Conservation (phyloP, 2,113 vertebrate species). For the Nannospalax galili region DNA sequence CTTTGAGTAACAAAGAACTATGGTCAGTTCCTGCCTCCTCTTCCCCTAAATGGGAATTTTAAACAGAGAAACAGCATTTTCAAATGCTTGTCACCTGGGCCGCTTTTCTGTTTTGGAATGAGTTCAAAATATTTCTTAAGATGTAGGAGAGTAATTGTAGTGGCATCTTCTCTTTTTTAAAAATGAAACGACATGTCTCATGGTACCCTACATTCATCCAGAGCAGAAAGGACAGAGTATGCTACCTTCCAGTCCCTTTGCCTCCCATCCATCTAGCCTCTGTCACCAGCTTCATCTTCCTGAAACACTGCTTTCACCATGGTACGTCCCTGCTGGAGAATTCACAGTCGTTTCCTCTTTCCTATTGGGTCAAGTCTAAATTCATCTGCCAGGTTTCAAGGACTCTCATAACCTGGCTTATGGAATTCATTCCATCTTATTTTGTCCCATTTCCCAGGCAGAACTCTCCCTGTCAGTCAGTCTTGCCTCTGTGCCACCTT, state of each 20-base stretch:
- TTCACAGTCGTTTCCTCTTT: slow-evolving; percentile 66
- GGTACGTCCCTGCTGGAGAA: slow-evolving; percentile 63
- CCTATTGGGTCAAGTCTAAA: slow-evolving; percentile 64
- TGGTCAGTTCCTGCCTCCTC: background rate
- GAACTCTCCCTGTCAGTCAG: background rate
- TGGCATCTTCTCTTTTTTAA: slow-evolving; percentile 14
- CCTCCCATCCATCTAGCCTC: slow-evolving; percentile 57
- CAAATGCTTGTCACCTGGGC: background rate
- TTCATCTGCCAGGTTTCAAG: slow-evolving; percentile 70
- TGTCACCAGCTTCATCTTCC: slow-evolving; percentile 68
- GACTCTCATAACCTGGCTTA: slow-evolving; percentile 69
- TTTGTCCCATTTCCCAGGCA: background rate
- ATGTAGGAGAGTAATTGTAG: slow-evolving; percentile 40
- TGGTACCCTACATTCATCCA: slow-evolving; percentile 1
- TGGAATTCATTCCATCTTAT: slow-evolving; percentile 63
- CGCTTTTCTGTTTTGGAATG: slow-evolving; percentile 19
- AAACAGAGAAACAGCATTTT: slow-evolving; percentile 35
- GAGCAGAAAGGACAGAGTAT: slow-evolving; percentile 61
- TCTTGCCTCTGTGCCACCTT: background rate
- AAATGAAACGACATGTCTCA: slow-evolving; percentile 58
- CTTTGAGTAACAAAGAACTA: background rate
- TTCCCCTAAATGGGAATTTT: background rate
- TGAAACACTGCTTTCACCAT: slow-evolving; percentile 58
- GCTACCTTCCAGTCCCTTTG: slow-evolving; percentile 52
- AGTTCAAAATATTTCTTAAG: slow-evolving; percentile 37